These are phyloP conservation scores for Coreius guichenoti DNA, from an alignment of 2,797 vertebrate species.

Conservation along the genomic window DNA sequence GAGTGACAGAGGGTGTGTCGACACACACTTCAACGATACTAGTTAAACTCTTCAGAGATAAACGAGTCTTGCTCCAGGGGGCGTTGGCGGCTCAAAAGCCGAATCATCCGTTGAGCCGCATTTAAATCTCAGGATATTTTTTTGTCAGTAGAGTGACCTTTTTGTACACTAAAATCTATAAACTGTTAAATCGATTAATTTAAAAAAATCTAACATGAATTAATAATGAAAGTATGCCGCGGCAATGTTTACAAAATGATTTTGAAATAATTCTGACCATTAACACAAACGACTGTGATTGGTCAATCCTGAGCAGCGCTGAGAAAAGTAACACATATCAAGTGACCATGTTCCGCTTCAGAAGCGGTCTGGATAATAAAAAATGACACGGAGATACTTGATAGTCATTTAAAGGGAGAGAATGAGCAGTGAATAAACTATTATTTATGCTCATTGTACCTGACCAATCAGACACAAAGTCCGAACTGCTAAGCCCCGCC, in stretches of 20 bases:
- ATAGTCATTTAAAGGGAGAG: neutral
- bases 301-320: neutral
- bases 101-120: neutral
- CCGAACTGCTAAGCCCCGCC: neutral
- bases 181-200: neutral
- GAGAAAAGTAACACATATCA: neutral
- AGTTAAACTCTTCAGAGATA: neutral
- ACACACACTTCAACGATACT: neutral
- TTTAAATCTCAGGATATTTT: neutral
- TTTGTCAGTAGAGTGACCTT: neutral
- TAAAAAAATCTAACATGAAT: rapidly evolving
- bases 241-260: neutral
- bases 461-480: conserved; percentile 4
- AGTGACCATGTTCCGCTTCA: neutral
- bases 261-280: no score
- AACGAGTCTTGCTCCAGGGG: neutral
- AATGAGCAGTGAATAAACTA: neutral
- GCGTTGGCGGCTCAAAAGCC: neutral
- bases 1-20: neutral
- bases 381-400: neutral
- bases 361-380: neutral
- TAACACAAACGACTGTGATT: neutral
- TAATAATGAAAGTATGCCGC: neutral
- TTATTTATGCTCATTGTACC: neutral
- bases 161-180: neutral